Base-by-base conservation (phyloP, 2,888 invertebrate species). In the Cremastinae sp. region DNA sequence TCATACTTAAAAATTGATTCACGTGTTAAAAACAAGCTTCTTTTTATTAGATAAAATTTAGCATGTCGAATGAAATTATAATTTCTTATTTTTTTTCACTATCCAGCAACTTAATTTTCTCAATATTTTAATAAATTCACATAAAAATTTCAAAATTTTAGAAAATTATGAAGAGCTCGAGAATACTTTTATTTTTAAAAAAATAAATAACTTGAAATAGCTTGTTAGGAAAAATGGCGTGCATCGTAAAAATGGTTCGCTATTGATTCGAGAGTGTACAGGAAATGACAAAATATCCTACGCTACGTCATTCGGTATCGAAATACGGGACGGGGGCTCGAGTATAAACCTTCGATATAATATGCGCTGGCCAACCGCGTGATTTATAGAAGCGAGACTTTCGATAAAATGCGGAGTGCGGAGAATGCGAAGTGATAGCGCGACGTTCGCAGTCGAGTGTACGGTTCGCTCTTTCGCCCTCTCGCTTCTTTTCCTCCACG, bases 381-480 rank as follows among this genome's bases (percentile, higher is more conserved):
- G 86, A 87, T 87, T 88, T 87, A 87, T 86, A 81, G 81, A 78
- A 73, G 81, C 81, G 82, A 84, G 84, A 85, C 85, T 86, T 85
- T 85, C 84, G 85, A 85, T 85, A 86, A 83, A 86, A 85, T 85
- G 82, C 28, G 81, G 70, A 69, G 69, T 35, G 37, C 9, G 65
- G 53, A 12, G 75, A 16, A 45, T 55, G 53, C 43, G 28, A 53
- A 41, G 53, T 41, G 65, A 65, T 65, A 55, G 65, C 55, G 28
- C 14, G 22, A 53, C 22, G 37, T 41, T 7, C 41, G 43, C 41
- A 51, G 39, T 39, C 39, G 37, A 5, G 10, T n/a, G n/a, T 16
- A 37, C 20, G 2, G 22, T 37, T 7, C 28, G 28, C 28, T 28
- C 28, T 28, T 28, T 43, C 22, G 65, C 53, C 53, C 28, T 41